Conservation (phyloP, 2,113 vertebrate genomes). For the Bos taurus region ARS-UCD2.0 NC_037357.1:45323001-45323500, state of each 20-base stretch:
- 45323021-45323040: neutral
- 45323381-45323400: neutral
- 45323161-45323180: neutral
- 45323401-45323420: neutral
- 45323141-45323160: neutral
- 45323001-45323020: neutral
- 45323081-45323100: neutral
- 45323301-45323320: neutral
- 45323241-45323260: neutral
- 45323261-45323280: neutral
- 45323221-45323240: neutral
- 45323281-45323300: neutral
- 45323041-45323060: neutral
- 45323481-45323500: neutral
- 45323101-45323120: neutral
- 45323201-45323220: neutral
- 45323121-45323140: neutral
- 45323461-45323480: constrained; percentile 1
- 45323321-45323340: neutral
- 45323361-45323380: neutral
- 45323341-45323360: neutral
- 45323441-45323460: neutral
- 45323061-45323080: neutral
- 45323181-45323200: neutral
- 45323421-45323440: neutral